A percentile compares a stretch with the other conserved stretches of the same genome.
Conservation (phyloP, 1,140 invertebrate species). For the Platyura marginata region DNA sequence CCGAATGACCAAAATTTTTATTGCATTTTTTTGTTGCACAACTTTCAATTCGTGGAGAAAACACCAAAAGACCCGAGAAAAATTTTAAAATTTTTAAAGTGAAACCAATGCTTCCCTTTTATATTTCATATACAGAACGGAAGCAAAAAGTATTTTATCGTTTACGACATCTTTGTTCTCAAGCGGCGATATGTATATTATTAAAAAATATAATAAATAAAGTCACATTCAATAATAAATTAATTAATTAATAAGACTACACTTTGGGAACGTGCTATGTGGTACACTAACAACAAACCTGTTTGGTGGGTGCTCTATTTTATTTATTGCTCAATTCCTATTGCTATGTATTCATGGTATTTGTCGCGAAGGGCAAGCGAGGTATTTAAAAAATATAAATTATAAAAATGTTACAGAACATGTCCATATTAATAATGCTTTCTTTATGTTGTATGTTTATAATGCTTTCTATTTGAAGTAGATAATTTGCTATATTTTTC, state of each 20-base stretch:
- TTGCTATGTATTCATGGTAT: constrained; percentile 49
- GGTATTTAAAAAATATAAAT: constrained; percentile 25
- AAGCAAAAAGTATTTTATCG: no score
- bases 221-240: background rate
- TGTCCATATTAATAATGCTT: background rate
- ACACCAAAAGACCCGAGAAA: background rate
- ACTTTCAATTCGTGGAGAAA: no score
- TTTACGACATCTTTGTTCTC: no score
- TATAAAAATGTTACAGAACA: constrained; percentile 7
- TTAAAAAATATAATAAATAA: constrained; percentile 3
- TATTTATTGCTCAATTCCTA: constrained; percentile 52
- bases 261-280: constrained; percentile 50
- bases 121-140: no score
- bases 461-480: constrained; percentile 5
- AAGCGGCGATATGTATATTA: background rate
- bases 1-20: no score
- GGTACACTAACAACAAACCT: constrained; percentile 53
- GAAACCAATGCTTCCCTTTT: no score
- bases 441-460: constrained; percentile 3
- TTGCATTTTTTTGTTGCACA: no score
- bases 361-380: constrained; percentile 41
- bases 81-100: background rate
- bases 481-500: constrained; percentile 10
- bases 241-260: constrained; percentile 32
- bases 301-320: constrained; percentile 62